Evolutionary conservation across 2,113 vertebrate genomes (phyloP), one percentile per base, ranked within the genome.

Genomic region (Coryphaenoides rupestris): DNA sequence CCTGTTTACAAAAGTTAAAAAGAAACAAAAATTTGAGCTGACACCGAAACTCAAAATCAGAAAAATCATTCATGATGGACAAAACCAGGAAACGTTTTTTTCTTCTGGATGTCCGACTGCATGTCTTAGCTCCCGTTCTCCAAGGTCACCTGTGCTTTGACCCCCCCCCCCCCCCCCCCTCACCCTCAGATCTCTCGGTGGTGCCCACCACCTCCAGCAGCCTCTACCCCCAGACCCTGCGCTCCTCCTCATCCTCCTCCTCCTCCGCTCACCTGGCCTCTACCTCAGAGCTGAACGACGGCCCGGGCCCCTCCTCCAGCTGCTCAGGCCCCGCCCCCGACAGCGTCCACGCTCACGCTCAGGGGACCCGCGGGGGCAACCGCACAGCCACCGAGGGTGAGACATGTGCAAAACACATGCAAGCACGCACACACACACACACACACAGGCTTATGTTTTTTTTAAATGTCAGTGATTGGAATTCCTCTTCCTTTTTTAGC

Each of bases 221-320:
- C 81, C 82, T 83, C 85, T 93, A 93, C 70, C 83, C 93, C 1
- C 95, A 94, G 77, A 87, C 89, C 4, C 88, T 92, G 80, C 93
- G 90, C 79, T 92, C 94, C 45, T 92, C 94, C 21, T 90, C 89
- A 33, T 92, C 94, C 21, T 90, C 89, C 0, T 89, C 88, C 4
- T 87, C 87, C 69, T 90, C 89, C 65, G 88, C 88, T 67, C 84
- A 89, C 80, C 91, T 88, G 84, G 91, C 92, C 21, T 91, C 95
- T 94, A 93, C 94, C 94, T 95, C 95, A 90, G 95, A 96, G 92
- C 93, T 92, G 88, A 93, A 92, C 88, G 87, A 93, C 73, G 85
- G 90, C 87, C 86, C 93, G 3, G 88, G 85, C 15, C 72, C 90
- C 81, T 93, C 93, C 68, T 91, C 59, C 77, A 93, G 88, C 89